Conservation (phyloP, 2,113 vertebrate genomes). For the Cottus gobio region DNA sequence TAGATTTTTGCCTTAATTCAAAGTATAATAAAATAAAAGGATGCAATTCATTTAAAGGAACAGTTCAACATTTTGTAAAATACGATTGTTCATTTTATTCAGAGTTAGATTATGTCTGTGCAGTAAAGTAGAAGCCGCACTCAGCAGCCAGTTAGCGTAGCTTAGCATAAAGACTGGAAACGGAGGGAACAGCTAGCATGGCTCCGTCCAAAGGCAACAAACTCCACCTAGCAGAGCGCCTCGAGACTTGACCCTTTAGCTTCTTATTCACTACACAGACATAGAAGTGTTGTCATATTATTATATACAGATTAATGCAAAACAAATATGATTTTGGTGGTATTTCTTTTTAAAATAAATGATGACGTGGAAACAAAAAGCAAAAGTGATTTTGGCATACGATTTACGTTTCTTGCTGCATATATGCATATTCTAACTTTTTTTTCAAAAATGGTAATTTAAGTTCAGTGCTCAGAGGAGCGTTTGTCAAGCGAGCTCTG, state of each 20-base stretch:
- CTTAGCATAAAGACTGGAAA: not conserved
- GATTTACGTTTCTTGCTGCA: not conserved
- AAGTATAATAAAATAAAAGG: no score
- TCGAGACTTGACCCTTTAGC: not conserved
- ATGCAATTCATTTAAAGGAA: no score
- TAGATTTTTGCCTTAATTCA: no score
- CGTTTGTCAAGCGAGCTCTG: slow-evolving; percentile 66
- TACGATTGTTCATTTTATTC: not conserved
- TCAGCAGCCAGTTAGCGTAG: not conserved
- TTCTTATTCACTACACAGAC: not conserved
- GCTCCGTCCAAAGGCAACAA: no score
- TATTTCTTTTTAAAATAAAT: not conserved
- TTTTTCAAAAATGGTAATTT: not conserved
- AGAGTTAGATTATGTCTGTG: not conserved
- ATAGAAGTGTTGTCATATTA: not conserved
- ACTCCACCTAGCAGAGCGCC: no score
- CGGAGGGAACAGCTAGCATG: no score
- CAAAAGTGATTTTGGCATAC: not conserved
- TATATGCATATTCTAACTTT: not conserved
- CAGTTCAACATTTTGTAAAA: no score
- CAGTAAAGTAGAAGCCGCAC: not conserved
- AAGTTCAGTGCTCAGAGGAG: slow-evolving; percentile 21
- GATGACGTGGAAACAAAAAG: not conserved
- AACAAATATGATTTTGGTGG: no score
- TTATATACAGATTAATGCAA: not conserved